Conservation (phyloP, 2,113 vertebrate genomes). For the Mesitornis unicolor region DNA sequence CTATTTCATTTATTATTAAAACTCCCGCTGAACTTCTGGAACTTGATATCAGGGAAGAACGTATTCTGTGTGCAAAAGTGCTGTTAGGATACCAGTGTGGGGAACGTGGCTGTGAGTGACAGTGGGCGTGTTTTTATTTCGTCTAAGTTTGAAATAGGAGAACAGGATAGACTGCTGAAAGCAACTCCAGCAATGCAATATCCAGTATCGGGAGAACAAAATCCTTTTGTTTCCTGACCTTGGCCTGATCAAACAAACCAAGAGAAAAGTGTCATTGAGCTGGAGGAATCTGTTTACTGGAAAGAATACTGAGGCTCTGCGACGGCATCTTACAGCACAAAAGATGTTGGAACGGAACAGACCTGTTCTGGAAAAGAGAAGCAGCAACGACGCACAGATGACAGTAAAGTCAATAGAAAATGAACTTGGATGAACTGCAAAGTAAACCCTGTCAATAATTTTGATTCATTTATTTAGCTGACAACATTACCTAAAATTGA, state of each 20-base stretch:
- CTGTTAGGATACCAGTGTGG: neutral
- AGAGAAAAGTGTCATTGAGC: conserved; percentile 47
- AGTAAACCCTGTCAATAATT: conserved; percentile 20
- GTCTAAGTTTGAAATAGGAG: conserved; percentile 15
- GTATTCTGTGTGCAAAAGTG: neutral
- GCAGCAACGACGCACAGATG: neutral
- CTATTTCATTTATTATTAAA: conserved; percentile 20
- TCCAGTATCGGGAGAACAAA: conserved; percentile 37
- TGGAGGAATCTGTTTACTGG: conserved; percentile 51
- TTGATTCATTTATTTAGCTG: conserved; percentile 9
- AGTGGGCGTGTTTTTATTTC: neutral
- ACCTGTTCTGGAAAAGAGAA: neutral
- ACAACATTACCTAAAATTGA: neutral
- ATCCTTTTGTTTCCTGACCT: conserved; percentile 29
- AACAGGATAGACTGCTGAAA: neutral
- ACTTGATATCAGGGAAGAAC: neutral
- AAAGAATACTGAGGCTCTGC: neutral
- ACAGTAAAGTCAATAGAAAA: conserved; percentile 2
- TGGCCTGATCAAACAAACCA: conserved; percentile 26
- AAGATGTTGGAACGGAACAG: neutral
- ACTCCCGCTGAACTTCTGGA: neutral
- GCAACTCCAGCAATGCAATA: neutral
- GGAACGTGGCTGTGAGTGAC: neutral
- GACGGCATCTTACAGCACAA: neutral
- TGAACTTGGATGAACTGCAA: neutral